A percentile compares a stretch with the other conserved stretches of the same genome.
Conservation (phyloP, 1,140 invertebrate species). For the Nautilus pompilius region DNA sequence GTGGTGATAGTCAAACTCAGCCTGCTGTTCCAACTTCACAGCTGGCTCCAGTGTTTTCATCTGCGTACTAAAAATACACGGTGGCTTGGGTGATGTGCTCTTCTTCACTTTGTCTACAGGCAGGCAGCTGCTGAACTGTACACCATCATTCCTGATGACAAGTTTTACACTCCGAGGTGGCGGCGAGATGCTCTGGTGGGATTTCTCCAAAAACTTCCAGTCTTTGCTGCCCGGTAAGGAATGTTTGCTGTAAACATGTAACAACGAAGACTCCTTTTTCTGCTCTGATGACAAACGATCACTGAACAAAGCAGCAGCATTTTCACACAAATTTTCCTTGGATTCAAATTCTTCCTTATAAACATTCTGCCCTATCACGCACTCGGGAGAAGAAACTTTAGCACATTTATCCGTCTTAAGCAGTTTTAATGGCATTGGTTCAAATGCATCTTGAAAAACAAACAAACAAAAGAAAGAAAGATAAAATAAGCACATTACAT, state of each 20-base stretch:
- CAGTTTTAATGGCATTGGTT: constrained; percentile 34
- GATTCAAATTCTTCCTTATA: constrained; percentile 10
- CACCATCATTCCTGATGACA: constrained; percentile 36
- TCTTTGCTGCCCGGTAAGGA: no score
- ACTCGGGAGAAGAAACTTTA: not conserved
- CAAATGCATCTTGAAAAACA: constrained; percentile 30
- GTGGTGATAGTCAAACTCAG: no score
- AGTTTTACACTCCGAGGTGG: constrained; percentile 27
- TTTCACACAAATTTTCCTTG: not conserved
- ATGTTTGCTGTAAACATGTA: no score
- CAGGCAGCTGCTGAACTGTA: constrained; percentile 32
- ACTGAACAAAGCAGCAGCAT: no score
- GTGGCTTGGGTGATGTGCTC: constrained; percentile 2
- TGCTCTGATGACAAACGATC: no score
- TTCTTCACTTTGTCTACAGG: constrained; percentile 3
- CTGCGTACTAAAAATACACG: no score
- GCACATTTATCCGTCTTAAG: constrained; percentile 4
- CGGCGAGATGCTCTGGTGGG: no score
- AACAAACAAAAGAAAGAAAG: not conserved
- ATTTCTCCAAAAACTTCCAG: no score
- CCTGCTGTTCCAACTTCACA: constrained; percentile 8
- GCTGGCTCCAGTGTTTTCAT: no score
- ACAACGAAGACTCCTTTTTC: no score
- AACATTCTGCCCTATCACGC: no score
- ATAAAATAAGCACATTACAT: no score